Conservation (phyloP, 1,140 invertebrate genomes). For the Bombus superbus region DNA sequence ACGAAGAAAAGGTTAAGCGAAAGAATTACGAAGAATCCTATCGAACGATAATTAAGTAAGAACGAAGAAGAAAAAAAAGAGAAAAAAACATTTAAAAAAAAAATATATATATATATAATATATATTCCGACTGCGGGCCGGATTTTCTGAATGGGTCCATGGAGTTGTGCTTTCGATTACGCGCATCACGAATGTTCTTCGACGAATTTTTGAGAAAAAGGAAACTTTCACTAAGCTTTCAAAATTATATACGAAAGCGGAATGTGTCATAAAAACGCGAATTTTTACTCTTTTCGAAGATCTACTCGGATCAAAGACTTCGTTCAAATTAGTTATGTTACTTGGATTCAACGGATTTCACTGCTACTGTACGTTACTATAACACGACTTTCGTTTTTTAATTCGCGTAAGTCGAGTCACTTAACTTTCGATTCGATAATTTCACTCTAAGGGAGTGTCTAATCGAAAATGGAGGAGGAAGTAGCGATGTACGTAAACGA, state of each 20-base stretch:
- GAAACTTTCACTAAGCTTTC: neutral
- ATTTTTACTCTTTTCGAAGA: neutral
- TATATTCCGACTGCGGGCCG: constrained; percentile 69
- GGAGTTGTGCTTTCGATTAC: constrained; percentile 64
- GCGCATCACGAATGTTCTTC: neutral
- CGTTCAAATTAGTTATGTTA: neutral
- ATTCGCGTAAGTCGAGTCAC: neutral
- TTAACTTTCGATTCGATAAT: neutral
- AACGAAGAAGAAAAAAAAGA: constrained; percentile 14
- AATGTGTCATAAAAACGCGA: neutral
- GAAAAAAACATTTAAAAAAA: neutral
- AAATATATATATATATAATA: constrained; percentile 17
- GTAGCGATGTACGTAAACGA: too few relatives aligned
- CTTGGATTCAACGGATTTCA: neutral
- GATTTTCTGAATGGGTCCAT: constrained; percentile 72
- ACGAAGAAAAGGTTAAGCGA: constrained; percentile 30
- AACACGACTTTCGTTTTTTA: neutral
- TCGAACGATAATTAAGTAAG: constrained; percentile 52
- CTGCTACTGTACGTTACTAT: neutral
- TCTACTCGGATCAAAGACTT: neutral
- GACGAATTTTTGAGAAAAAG: neutral
- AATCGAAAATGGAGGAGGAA: neutral
- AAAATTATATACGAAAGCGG: neutral
- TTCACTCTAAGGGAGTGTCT: rapidly evolving
- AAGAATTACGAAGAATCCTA: constrained; percentile 45